These are phyloP conservation scores for Babylonia areolata DNA, from an alignment of 1,140 invertebrate species.

Conservation along the genomic window DNA sequence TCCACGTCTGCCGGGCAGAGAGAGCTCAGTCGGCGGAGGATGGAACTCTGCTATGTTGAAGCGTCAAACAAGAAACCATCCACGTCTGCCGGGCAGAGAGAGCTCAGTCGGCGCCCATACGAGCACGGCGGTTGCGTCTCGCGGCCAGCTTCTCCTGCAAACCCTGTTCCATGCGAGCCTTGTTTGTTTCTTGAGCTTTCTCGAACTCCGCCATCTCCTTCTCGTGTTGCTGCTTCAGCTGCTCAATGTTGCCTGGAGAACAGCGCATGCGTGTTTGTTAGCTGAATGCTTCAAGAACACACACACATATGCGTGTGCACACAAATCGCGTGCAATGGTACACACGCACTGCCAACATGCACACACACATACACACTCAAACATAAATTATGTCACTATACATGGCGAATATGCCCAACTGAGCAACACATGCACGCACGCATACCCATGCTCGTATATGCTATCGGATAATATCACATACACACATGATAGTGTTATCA, in stretches of 20 bases:
- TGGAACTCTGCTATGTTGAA: too few relatives aligned
- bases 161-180: slow-evolving; percentile 71
- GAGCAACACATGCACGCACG: background rate
- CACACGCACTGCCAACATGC: too few relatives aligned
- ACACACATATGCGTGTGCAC: too few relatives aligned
- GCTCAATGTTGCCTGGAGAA: slow-evolving; percentile 71
- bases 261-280: background rate
- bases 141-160: slow-evolving; percentile 70
- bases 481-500: too few relatives aligned
- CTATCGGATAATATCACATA: background rate
- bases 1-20: too few relatives aligned
- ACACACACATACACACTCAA: too few relatives aligned
- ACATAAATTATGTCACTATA: too few relatives aligned
- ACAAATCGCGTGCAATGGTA: too few relatives aligned
- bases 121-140: slow-evolving; percentile 47
- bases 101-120: background rate
- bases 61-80: background rate
- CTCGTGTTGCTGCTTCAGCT: slow-evolving; percentile 71
- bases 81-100: too few relatives aligned
- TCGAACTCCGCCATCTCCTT: slow-evolving; percentile 71
- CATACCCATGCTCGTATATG: background rate
- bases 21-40: too few relatives aligned
- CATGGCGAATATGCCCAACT: too few relatives aligned
- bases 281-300: too few relatives aligned
- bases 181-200: slow-evolving; percentile 72